Conservation (phyloP, 2,797 vertebrate species). For the Gymnopithys bicolor region DNA sequence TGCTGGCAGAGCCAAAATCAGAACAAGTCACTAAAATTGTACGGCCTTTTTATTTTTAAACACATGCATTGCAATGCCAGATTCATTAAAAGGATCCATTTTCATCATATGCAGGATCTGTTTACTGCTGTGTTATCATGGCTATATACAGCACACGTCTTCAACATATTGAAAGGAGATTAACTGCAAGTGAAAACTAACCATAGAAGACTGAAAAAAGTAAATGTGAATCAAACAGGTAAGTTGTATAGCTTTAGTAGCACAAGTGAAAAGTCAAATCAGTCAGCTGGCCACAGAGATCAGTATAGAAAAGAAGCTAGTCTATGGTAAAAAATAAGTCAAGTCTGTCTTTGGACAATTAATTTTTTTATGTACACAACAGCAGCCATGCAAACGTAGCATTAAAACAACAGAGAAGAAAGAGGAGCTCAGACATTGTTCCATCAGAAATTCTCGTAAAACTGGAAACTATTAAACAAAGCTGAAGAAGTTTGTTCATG, state of each 20-base stretch:
- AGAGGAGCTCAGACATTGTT: neutral
- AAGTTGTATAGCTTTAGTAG: neutral
- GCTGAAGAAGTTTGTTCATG: neutral
- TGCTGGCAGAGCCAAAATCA: neutral
- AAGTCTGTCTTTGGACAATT: neutral
- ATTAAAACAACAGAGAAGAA: neutral
- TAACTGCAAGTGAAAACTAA: neutral
- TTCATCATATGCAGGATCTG: neutral
- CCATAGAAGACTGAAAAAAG: neutral
- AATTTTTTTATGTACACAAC: neutral
- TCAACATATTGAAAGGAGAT: neutral
- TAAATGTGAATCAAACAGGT: neutral
- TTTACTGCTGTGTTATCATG: neutral
- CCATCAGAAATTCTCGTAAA: neutral
- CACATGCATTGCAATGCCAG: rapidly evolving
- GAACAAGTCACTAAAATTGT: neutral
- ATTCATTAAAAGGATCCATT: conserved; percentile 23
- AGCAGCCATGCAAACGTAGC: neutral
- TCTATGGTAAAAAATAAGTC: neutral
- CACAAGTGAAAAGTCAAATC: neutral
- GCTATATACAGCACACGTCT: neutral
- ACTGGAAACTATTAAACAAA: neutral
- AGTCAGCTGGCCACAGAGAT: neutral
- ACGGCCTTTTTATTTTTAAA: conserved; percentile 20
- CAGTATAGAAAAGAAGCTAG: neutral